phyloP scores from a whole-genome alignment of 2,113 vertebrate genomes.

The Heliornis fulica region DNA sequence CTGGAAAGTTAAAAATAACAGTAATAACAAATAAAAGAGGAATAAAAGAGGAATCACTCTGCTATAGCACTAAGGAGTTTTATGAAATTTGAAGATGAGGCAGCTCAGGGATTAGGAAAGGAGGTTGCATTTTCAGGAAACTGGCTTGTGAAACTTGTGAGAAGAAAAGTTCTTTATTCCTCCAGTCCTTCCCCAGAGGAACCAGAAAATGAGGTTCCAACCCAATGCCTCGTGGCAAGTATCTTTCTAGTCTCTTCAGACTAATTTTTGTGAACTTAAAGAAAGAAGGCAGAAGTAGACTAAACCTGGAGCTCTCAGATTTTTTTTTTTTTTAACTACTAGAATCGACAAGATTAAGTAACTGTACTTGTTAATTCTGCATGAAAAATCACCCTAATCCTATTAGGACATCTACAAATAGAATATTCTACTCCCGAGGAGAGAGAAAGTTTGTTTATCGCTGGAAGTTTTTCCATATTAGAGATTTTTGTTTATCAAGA shows the following conservation, averaged over 20 bases:
- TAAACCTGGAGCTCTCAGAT: not conserved
- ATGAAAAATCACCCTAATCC: not conserved
- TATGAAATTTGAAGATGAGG: constrained; percentile 3
- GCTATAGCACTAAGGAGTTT: not conserved
- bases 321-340: not conserved
- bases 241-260: not conserved
- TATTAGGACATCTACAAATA: not conserved
- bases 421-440: too few species aligned
- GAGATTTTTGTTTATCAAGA: not conserved
- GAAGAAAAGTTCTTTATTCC: not conserved
- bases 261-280: not conserved
- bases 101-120: not conserved
- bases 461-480: not conserved
- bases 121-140: not conserved
- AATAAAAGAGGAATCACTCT: not conserved
- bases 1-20: not conserved
- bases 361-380: not conserved
- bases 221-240: not conserved
- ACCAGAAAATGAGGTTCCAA: not conserved
- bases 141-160: not conserved
- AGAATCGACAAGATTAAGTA: not conserved
- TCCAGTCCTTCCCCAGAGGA: not conserved
- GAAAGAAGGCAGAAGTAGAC: not conserved
- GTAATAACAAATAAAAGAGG: not conserved
- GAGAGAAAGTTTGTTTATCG: not conserved